Evolutionary conservation across 2,797 vertebrate genomes (phyloP).

Genomic region (Clarias pachynema): DNA sequence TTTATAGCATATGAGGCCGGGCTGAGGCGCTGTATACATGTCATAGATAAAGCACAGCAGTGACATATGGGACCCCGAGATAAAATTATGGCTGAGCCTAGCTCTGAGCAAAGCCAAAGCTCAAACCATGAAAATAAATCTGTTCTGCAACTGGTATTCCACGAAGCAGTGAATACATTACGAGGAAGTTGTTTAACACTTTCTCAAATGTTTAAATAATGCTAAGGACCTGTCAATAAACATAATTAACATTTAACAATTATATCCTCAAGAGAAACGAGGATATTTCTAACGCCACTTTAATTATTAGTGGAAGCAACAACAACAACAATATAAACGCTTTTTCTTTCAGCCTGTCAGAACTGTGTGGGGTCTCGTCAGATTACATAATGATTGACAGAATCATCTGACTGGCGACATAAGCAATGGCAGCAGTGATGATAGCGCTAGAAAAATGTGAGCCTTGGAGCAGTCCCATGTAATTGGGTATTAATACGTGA

Average conservation of each 20-base stretch:
- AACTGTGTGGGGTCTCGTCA: neutral
- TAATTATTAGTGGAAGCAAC: neutral
- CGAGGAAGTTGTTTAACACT: neutral
- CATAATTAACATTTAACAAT: neutral
- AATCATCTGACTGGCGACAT: neutral
- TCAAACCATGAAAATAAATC: constrained; percentile 19
- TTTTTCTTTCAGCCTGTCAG: neutral
- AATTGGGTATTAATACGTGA: neutral
- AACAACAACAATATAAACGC: neutral
- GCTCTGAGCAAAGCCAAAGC: constrained; percentile 25
- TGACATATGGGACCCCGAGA: constrained; percentile 43
- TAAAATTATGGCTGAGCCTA: constrained; percentile 39
- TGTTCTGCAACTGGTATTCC: constrained; percentile 9
- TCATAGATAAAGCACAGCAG: constrained; percentile 58
- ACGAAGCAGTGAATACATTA: constrained; percentile 13
- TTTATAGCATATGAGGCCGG: constrained; percentile 57
- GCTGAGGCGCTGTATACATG: constrained; percentile 56
- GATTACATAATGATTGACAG: neutral
- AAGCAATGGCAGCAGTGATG: neutral
- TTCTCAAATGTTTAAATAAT: neutral
- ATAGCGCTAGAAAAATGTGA: neutral
- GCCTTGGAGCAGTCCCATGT: neutral
- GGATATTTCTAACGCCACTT: neutral
- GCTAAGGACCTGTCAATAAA: neutral
- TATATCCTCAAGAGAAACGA: neutral